Percentiles rank a stretch among this genome's conserved stretches.
These are phyloP conservation scores for Vanessa tameamea DNA, from an alignment of 1,140 invertebrate species.

Conservation along the genomic window DNA sequence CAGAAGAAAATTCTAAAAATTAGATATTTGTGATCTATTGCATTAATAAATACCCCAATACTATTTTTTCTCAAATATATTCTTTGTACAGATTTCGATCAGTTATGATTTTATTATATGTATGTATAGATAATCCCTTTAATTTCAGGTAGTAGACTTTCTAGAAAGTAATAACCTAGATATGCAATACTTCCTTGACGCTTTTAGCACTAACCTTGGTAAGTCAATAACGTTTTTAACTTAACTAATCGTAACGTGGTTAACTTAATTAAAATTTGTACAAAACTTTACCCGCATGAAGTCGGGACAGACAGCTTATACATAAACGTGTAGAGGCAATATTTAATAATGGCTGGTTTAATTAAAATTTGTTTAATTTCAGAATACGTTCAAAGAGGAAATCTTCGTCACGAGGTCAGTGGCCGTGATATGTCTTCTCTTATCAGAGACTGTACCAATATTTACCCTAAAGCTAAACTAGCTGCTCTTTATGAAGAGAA, in stretches of 20 bases:
- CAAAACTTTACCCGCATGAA: too few relatives aligned
- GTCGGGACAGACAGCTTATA: too few relatives aligned
- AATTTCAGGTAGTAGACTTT: constrained; percentile 60
- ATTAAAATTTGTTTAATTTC: constrained; percentile 13
- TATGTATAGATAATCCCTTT: too few relatives aligned
- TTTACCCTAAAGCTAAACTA: constrained; percentile 62
- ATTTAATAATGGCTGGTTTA: too few relatives aligned
- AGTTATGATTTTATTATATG: too few relatives aligned
- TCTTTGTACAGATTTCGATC: too few relatives aligned
- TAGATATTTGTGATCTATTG: too few relatives aligned
- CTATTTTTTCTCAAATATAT: too few relatives aligned
- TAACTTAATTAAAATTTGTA: too few relatives aligned
- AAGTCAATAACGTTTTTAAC: constrained; percentile 27
- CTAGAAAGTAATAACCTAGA: constrained; percentile 65
- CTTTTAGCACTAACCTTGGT: constrained; percentile 53
- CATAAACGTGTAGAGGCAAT: too few relatives aligned
- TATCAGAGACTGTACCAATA: constrained; percentile 51
- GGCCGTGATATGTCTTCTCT: constrained; percentile 55
- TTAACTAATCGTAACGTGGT: neutral
- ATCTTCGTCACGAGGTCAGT: constrained; percentile 48
- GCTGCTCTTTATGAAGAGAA: constrained; percentile 62
- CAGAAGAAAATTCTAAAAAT: too few relatives aligned
- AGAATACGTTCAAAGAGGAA: constrained; percentile 41
- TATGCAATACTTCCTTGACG: constrained; percentile 59
- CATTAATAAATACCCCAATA: too few relatives aligned